These are phyloP conservation scores for Brachyalestes nurse DNA, from an alignment of 2,797 vertebrate genomes.

Conservation along the genomic window DNA sequence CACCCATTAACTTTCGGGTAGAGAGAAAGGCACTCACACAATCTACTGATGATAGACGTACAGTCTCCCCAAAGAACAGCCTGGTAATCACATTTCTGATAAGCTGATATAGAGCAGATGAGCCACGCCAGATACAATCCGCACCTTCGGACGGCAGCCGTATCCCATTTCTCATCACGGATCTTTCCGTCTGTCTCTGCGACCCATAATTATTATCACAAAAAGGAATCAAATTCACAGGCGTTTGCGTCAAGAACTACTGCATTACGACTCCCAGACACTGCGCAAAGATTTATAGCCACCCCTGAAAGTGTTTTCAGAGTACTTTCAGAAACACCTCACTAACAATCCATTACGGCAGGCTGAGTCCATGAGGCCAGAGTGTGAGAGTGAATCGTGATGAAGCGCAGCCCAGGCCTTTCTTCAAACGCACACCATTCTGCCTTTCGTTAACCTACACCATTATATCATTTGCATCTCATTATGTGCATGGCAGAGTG, in stretches of 20 bases:
- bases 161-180: constrained; percentile 43
- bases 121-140: constrained; percentile 26
- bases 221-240: constrained; percentile 32
- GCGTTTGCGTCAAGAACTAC: neutral
- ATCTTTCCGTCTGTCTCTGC: constrained; percentile 14
- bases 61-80: constrained; percentile 38
- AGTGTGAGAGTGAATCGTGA: constrained; percentile 13
- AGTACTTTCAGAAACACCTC: constrained; percentile 27
- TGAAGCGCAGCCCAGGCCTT: neutral
- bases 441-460: neutral
- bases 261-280: constrained; percentile 15
- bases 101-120: constrained; percentile 13
- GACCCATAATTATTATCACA: constrained; percentile 32
- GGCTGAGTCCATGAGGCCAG: constrained; percentile 11
- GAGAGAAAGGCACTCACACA: constrained; percentile 12
- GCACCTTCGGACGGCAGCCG: constrained; percentile 35
- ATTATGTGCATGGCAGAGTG: neutral
- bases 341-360: constrained; percentile 32
- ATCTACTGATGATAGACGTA: constrained; percentile 25
- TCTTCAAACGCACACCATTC: neutral
- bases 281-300: constrained; percentile 28
- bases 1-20: neutral
- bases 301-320: constrained; percentile 28
- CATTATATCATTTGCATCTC: neutral
- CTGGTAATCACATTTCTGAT: constrained; percentile 48